Evolutionary conservation across 2,888 invertebrate species (phyloP).

Genomic region (Patella caerulea): DNA sequence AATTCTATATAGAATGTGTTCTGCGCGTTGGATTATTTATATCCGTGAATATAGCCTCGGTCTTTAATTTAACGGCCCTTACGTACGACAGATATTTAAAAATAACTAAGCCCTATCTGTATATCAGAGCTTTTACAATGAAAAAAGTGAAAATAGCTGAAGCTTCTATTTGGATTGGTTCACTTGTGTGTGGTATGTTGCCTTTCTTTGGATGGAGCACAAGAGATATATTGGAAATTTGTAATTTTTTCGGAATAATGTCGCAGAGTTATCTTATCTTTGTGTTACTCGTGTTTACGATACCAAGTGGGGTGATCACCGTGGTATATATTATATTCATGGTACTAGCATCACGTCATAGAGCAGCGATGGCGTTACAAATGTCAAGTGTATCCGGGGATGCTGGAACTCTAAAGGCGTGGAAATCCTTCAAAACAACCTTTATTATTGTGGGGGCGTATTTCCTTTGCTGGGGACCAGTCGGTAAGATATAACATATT

Average conservation of each 20-base stretch:
- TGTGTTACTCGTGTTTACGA: constrained; percentile 11
- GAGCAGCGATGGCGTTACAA: not conserved
- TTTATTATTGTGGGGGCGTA: constrained; percentile 32
- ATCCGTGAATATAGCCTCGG: constrained; percentile 28
- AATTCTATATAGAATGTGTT: constrained; percentile 34
- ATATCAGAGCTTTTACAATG: constrained; percentile 23
- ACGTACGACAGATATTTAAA: constrained; percentile 35
- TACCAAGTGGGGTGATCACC: constrained; percentile 23
- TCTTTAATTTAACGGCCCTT: constrained; percentile 23
- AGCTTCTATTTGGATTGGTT: constrained; percentile 21
- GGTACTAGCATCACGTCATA: constrained; percentile 8
- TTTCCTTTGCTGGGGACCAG: constrained; percentile 30
- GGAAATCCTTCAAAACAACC: constrained; percentile 25
- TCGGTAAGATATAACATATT: constrained; percentile 15
- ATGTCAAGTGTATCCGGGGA: constrained; percentile 12
- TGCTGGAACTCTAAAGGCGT: constrained; percentile 6
- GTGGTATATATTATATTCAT: constrained; percentile 24
- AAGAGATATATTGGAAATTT: constrained; percentile 25
- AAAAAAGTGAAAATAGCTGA: constrained; percentile 13
- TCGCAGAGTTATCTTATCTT: constrained; percentile 16
- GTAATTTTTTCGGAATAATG: constrained; percentile 33
- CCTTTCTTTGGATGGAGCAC: constrained; percentile 39
- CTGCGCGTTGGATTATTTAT: constrained; percentile 32
- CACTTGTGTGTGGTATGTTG: constrained; percentile 25
- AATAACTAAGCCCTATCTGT: constrained; percentile 29